These are phyloP conservation scores for Vidua chalybeata DNA, from an alignment of 2,113 vertebrate species.

Conservation along the genomic window DNA sequence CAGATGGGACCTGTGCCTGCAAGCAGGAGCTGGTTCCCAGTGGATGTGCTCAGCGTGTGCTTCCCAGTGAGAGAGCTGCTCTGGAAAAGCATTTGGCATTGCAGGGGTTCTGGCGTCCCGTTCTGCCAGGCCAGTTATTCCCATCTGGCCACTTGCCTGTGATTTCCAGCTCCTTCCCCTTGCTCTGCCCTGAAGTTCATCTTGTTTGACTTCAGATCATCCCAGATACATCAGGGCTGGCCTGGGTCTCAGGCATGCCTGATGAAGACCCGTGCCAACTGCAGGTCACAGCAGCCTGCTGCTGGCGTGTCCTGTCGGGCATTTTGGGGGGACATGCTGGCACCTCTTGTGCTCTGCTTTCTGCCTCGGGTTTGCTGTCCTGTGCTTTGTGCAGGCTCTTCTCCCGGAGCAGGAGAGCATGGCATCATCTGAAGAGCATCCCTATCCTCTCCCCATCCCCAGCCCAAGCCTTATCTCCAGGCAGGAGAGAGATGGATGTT, in stretches of 20 bases:
- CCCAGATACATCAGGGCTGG: background rate
- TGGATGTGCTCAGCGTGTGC: background rate
- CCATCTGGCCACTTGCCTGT: background rate
- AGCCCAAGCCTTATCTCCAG: background rate
- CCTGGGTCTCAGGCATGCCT: background rate
- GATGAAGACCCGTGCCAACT: background rate
- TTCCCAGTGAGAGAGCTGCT: background rate
- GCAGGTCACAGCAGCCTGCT: background rate
- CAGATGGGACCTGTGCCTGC: background rate
- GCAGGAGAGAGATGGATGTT: background rate
- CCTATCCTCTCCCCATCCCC: background rate
- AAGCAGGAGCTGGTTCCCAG: accelerated
- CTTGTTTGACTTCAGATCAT: constrained; percentile 3
- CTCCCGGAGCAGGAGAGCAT: background rate
- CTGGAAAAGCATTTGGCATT: background rate
- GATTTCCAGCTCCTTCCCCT: background rate
- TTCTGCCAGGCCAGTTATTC: background rate
- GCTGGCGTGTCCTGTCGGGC: background rate
- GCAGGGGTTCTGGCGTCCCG: accelerated
- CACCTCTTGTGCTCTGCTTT: background rate
- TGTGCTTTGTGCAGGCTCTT: background rate
- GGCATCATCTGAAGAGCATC: background rate
- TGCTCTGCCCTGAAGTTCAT: background rate
- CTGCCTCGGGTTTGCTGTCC: background rate
- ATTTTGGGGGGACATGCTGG: background rate